Evolutionary conservation across 2,113 vertebrate genomes (phyloP).

Genomic region (Ceyx melanurus): DNA sequence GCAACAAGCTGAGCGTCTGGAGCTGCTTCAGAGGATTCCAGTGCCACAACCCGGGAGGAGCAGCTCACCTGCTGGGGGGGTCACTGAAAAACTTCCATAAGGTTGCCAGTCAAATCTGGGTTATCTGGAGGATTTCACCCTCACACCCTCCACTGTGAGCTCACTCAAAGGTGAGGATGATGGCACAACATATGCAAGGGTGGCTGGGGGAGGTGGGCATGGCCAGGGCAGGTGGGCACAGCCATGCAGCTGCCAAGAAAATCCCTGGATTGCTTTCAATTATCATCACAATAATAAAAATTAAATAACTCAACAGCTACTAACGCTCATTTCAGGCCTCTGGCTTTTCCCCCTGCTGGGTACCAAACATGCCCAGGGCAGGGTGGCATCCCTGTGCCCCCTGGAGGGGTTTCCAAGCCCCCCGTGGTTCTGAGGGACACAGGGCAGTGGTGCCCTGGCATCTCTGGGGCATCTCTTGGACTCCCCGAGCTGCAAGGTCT

Average conservation of each 20-base stretch:
- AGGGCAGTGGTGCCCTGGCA: not conserved
- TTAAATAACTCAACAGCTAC: not conserved
- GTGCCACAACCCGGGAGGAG: slow-evolving; percentile 11
- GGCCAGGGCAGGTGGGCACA: not conserved
- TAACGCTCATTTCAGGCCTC: not conserved
- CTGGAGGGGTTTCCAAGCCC: not conserved
- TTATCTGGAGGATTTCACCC: not conserved
- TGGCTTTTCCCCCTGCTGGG: not conserved
- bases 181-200: not conserved
- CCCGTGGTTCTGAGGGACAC: not conserved
- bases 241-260: not conserved
- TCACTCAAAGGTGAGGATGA: not conserved
- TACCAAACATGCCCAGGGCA: not conserved
- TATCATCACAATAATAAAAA: not conserved
- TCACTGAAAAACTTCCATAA: slow-evolving; percentile 24
- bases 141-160: not conserved
- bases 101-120: slow-evolving; percentile 22
- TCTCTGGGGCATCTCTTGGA: not conserved
- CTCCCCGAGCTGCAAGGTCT: not conserved
- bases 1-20: not conserved
- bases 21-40: slow-evolving; percentile 39
- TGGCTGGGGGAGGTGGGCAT: not conserved
- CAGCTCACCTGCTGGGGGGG: slow-evolving; percentile 41
- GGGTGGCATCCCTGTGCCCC: not conserved
- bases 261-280: slow-evolving; percentile 4